A percentile compares a stretch with the other conserved stretches of the same genome.
Evolutionary conservation across 1,140 invertebrate genomes (phyloP).

Genomic region (Saccostrea cuccullata): DNA sequence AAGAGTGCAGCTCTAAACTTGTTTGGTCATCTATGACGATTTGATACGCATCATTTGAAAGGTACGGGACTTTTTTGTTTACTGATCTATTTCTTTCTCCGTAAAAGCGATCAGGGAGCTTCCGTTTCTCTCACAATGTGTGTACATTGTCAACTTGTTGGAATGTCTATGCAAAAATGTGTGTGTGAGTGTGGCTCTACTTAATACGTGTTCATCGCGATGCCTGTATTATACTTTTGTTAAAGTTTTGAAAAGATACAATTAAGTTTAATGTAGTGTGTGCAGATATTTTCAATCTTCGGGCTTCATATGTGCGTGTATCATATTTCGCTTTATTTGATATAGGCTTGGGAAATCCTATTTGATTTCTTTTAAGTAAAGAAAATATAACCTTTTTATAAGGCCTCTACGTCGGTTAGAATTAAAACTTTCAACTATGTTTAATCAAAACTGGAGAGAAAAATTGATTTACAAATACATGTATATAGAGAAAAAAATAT

Average conservation of each 20-base stretch:
- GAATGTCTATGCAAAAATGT: not conserved
- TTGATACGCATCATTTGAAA: constrained; percentile 37
- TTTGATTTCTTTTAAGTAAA: too few relatives aligned
- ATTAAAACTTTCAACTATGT: too few relatives aligned
- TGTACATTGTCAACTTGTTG: not conserved
- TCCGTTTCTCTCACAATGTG: not conserved
- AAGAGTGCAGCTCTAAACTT: constrained; percentile 23
- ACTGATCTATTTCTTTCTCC: constrained; percentile 9
- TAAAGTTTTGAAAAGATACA: constrained; percentile 34
- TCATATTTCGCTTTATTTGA: not conserved
- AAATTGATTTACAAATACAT: too few relatives aligned
- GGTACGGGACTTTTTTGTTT: constrained; percentile 34
- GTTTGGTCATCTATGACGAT: constrained; percentile 35
- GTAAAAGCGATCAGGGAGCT: not conserved
- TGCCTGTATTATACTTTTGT: constrained; percentile 28
- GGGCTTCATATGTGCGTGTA: not conserved
- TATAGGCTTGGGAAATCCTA: too few relatives aligned
- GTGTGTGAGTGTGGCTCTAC: not conserved
- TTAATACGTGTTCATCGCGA: not conserved
- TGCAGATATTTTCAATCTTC: constrained; percentile 14
- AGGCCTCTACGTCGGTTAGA: too few relatives aligned
- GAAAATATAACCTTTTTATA: too few relatives aligned
- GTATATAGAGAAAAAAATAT: too few relatives aligned
- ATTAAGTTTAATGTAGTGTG: constrained; percentile 36
- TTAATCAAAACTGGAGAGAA: too few relatives aligned